A percentile compares a stretch with the other conserved stretches of the same genome.
Evolutionary conservation across 2,797 vertebrate species (phyloP).

Genomic region (Cynopterus sphinx): DNA sequence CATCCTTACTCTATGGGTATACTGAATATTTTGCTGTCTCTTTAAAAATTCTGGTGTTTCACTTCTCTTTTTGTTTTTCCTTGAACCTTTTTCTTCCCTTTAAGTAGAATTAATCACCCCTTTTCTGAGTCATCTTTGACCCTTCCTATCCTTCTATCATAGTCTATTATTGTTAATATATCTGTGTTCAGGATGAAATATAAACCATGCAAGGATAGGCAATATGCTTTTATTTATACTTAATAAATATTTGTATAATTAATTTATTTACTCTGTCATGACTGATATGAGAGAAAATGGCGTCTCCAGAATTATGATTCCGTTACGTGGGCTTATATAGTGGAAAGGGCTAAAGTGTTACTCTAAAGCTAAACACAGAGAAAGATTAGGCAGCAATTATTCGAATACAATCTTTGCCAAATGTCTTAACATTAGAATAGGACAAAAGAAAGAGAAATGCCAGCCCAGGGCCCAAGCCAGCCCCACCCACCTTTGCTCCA

Average conservation of each 20-base stretch:
- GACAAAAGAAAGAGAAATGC: no score
- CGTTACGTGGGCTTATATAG: accelerated
- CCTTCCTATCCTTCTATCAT: neutral
- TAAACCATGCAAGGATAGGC: neutral
- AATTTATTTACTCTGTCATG: neutral
- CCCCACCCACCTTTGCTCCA: no score
- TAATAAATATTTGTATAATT: neutral
- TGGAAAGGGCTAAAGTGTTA: neutral
- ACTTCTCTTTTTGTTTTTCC: neutral
- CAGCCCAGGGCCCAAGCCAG: no score
- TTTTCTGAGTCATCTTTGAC: neutral
- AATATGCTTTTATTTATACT: neutral
- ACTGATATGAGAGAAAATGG: neutral
- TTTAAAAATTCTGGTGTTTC: neutral
- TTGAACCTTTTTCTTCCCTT: neutral
- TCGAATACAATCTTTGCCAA: no score
- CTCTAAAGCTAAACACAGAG: no score
- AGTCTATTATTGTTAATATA: neutral
- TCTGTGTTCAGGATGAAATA: neutral
- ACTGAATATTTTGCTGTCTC: neutral
- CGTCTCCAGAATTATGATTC: neutral
- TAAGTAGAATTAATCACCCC: neutral
- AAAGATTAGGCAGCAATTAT: no score
- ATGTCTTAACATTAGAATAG: no score
- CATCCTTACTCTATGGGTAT: neutral